These are phyloP conservation scores for Pachyuromys duprasi DNA, from an alignment of 2,797 vertebrate genomes.

Conservation along the genomic window DNA sequence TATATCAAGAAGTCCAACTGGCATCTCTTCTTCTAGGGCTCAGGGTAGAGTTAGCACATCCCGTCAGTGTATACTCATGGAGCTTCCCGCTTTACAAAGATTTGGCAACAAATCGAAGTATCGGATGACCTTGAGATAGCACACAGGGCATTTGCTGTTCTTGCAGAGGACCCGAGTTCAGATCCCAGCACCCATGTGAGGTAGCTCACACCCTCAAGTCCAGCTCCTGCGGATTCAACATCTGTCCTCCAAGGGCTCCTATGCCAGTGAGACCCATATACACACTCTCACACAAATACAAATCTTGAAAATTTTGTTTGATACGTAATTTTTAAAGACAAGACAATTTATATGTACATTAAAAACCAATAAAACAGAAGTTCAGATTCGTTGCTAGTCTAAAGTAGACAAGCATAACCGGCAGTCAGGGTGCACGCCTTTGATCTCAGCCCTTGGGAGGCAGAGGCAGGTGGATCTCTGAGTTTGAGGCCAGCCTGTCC, in stretches of 20 bases:
- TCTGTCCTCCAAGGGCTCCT: not conserved
- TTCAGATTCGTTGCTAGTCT: not conserved
- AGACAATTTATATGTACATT: not conserved
- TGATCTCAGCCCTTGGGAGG: not conserved
- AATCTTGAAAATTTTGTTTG: not conserved
- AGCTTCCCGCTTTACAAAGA: not conserved
- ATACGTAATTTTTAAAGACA: not conserved
- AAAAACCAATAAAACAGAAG: constrained; percentile 9
- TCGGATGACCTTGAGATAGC: not conserved
- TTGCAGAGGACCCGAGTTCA: not conserved
- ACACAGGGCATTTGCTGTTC: not conserved
- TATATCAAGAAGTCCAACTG: not conserved
- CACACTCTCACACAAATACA: not conserved
- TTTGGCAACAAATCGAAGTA: not conserved
- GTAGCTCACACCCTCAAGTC: not conserved
- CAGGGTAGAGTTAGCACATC: constrained; percentile 13
- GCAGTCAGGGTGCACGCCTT: not conserved
- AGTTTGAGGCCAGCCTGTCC: not conserved
- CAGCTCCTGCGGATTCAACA: not conserved
- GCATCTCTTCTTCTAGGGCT: not conserved
- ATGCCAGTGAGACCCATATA: not conserved
- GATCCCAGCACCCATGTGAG: not conserved
- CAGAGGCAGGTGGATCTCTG: not conserved
- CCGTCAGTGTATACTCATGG: not conserved
- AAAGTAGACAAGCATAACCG: not conserved